A percentile compares a stretch with the other conserved stretches of the same genome.
Evolutionary conservation across 1,140 invertebrate genomes (phyloP).

Genomic region (Metopolophium dirhodum): DNA sequence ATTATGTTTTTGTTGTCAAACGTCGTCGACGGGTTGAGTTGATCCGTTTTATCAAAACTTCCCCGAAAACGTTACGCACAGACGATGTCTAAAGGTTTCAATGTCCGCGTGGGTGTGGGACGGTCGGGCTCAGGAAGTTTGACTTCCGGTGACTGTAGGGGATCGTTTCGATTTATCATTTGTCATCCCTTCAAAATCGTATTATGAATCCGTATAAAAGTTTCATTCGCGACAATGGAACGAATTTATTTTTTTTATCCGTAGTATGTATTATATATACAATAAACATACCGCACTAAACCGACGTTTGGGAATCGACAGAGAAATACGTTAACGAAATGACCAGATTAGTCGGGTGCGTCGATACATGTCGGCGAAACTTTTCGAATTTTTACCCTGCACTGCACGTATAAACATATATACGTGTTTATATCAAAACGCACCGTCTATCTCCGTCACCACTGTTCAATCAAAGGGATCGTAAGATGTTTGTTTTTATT

Average conservation of each 20-base stretch:
- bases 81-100: background rate
- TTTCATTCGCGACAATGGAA: constrained; percentile 23
- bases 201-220: constrained; percentile 43
- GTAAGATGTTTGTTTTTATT: constrained; percentile 24
- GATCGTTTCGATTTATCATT: constrained; percentile 33
- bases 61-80: background rate
- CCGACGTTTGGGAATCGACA: background rate
- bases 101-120: background rate
- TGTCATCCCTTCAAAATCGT: background rate
- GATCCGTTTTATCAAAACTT: background rate
- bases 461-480: constrained; percentile 10
- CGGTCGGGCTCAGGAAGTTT: background rate
- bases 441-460: background rate
- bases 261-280: background rate
- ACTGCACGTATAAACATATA: background rate
- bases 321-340: background rate
- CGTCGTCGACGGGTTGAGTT: background rate
- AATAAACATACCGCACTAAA: background rate
- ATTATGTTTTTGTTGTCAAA: background rate
- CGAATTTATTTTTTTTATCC: background rate
- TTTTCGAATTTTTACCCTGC: background rate
- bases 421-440: background rate
- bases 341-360: background rate
- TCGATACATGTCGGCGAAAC: background rate
- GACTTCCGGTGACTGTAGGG: constrained; percentile 25